Evolutionary conservation across 2,797 vertebrate genomes (phyloP).

Genomic region (Antrozous pallidus): DNA sequence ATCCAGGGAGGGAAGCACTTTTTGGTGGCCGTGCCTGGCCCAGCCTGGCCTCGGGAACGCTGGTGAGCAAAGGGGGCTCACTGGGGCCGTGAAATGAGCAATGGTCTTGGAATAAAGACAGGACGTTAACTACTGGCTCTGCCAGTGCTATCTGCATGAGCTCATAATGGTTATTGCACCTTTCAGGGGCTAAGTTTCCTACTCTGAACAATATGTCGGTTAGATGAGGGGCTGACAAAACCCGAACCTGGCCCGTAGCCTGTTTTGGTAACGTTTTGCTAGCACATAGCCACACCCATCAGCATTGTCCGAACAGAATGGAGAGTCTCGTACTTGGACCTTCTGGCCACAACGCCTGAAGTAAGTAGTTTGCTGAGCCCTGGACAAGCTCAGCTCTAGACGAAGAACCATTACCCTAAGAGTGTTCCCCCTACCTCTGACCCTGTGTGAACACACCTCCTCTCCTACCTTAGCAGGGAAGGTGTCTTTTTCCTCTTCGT

Average conservation of each 20-base stretch:
- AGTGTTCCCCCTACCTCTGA: background rate
- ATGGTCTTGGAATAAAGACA: background rate
- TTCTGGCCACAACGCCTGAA: background rate
- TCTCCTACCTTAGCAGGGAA: background rate
- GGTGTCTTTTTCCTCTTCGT: background rate
- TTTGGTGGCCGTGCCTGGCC: fast-evolving
- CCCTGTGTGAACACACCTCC: background rate
- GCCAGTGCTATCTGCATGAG: background rate
- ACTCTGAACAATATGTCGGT: background rate
- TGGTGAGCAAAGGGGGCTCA: background rate
- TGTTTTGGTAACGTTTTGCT: background rate
- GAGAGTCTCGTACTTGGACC: background rate
- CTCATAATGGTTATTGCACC: background rate
- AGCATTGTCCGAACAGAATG: background rate
- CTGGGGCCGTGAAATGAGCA: background rate
- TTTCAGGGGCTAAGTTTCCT: background rate
- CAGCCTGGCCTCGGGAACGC: background rate
- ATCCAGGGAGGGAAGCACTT: fast-evolving
- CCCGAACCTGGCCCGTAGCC: background rate
- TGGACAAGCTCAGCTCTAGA: background rate
- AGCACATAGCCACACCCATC: background rate
- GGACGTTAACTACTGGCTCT: background rate
- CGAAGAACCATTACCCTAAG: background rate
- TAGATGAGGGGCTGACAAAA: background rate
- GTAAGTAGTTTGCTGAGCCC: background rate